Base-by-base conservation (phyloP, 1,140 invertebrate genomes). In the Atopsyche davidsoni region DNA sequence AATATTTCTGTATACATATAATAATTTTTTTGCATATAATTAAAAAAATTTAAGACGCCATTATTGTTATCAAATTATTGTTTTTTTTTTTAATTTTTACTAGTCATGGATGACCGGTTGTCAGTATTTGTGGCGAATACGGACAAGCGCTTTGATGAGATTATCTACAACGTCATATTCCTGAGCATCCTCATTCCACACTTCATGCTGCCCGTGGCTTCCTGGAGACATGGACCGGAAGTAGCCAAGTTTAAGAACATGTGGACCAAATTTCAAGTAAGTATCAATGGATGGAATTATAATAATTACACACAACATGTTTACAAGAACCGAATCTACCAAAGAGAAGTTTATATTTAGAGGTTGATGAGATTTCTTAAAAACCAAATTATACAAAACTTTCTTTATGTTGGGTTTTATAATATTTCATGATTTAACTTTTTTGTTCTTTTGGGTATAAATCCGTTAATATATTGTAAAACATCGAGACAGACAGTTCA, bases 211-310 rank as follows among this genome's bases (percentile, higher is more conserved):
- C 81, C 81, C 1, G 69, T 83, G n/a, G 79, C 79, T 2, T 80
- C 80, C 4, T 83, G 81, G 81, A 70, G 79, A 0, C 79, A 82
- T 59, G 81, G 80, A 1, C 62, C 66, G 0, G 75, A 83, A 64
- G 81, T 82, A 3, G 81, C 81, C 6, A 82, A 79, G 46, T 83
- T 82, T 57, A 83, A 82, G 67, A 81, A 82, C 57, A 82, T 83
- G 81, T 83, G 81, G 81, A 82, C 80, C 2, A 78, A 79, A 64
- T 82, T 82, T 64, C 81, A 83, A 65, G 76, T 79, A 59, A 46
- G 24, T 21, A 40, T 9, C 21, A 7, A 7, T 7, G 6, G 25
- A 28, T 28, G 25, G n/a, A 7, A 28, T 28, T 28, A n/a, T 7
- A 7, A 28, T 28, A 7, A 28, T n/a, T n/a, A n/a, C n/a, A n/a